Conservation (phyloP, 2,113 vertebrate species). For the Psilopsiagon aymara region DNA sequence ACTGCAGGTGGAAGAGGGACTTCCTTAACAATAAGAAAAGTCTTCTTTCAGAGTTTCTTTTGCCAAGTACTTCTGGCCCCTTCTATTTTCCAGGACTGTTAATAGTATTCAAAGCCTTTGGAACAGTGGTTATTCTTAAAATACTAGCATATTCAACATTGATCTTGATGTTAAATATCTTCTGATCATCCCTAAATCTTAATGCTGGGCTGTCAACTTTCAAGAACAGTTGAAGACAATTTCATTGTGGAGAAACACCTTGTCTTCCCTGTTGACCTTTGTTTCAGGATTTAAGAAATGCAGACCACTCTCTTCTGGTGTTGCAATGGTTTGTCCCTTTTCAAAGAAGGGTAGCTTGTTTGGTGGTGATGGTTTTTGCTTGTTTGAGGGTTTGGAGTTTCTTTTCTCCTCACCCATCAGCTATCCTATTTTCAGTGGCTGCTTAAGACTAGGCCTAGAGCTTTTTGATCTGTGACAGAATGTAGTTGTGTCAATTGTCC, state of each 20-base stretch:
- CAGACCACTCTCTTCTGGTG: neutral
- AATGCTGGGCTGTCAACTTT: neutral
- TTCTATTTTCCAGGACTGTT: neutral
- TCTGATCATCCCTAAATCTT: neutral
- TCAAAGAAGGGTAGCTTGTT: neutral
- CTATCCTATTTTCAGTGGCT: neutral
- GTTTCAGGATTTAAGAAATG: neutral
- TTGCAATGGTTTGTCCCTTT: neutral
- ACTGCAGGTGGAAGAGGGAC: neutral
- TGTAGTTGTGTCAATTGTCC: neutral
- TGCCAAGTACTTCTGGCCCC: neutral
- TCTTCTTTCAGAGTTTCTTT: neutral
- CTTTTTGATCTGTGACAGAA: neutral
- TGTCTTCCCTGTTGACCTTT: neutral
- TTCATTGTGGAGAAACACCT: neutral
- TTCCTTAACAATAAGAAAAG: neutral
- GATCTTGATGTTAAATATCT: neutral
- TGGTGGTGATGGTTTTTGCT: neutral
- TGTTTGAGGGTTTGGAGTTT: neutral
- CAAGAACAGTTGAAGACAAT: neutral
- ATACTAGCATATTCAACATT: neutral
- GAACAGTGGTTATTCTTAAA: conserved; percentile 40
- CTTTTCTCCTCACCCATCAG: accelerated
- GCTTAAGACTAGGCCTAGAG: neutral
- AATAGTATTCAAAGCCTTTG: conserved; percentile 13